Base-by-base conservation (phyloP, 1,140 invertebrate species). In the Leptinotarsa defecta region DNA sequence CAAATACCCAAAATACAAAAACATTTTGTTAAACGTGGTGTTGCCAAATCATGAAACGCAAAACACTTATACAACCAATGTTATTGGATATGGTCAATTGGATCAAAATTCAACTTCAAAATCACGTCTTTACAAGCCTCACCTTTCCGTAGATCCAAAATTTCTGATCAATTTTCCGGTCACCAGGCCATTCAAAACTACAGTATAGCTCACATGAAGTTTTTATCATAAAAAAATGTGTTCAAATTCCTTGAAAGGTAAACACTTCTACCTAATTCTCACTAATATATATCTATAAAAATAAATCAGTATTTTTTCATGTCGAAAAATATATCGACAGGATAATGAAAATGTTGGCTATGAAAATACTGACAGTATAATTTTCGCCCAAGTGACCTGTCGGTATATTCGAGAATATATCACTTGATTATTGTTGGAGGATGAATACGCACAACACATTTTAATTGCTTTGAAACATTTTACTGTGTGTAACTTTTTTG, bases 141-240 rank as follows among this genome's bases (percentile, higher is more conserved):
- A 34, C 34, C 34, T 1, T 8, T 34, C 34, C 2, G 1, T 11
- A 34, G 34, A 43, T 43, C 34, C 8, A 43, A 3, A 43, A 43
- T 43, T 11, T 43, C 34, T 11, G 34, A 43, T 43, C 3, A 43
- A 43, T 57, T 4, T 27, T 24, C 20, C 64, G 64, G 11, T 22
- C 64, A 65, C 64, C 64, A 65, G 64, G 11, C 20, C 1, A 22
- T 49, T 70, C 20, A 19, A 48, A 20, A 49, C 43, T 49, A 72
- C 67, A 43, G 63, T 64, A 74, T 78, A 75, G 73, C 77, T 78
- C 77, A 78, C 77, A 70, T 49, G 48, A 78, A 76, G 72, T 71
- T 72, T 67, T 76, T 76, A 76, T 78, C 77, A 78, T 75, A 71
- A 74, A 74, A 34, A 48, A 78, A 79, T 79, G 76, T 79, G 78